Evolutionary conservation across 23 tunicate genomes (phyloP).

Genomic region (Trididemnum miniatum): DNA sequence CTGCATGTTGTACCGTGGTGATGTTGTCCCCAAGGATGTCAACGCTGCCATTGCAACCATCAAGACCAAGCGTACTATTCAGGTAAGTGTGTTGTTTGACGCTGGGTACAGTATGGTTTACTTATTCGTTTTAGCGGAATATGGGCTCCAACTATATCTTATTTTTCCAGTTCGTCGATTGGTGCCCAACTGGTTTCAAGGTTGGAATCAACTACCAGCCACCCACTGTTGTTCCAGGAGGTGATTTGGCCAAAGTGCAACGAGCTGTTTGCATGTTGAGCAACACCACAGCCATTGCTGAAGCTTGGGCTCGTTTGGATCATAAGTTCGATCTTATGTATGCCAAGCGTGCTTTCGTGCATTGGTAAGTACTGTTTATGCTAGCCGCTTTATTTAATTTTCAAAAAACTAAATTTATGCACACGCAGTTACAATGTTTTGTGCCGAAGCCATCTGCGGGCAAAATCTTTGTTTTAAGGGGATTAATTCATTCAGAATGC

Average conservation of each 20-base stretch:
- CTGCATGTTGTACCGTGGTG: constrained; percentile 99
- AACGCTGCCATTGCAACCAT: constrained; percentile 99
- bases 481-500: too few species aligned
- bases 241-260: constrained; percentile 85
- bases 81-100: too few species aligned
- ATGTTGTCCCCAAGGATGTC: constrained; percentile 99
- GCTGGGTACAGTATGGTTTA: too few species aligned
- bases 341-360: constrained; percentile 94
- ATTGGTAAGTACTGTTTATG: constrained; percentile 91
- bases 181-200: constrained; percentile 97
- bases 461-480: too few species aligned
- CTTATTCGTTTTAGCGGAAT: neutral
- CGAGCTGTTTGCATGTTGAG: constrained; percentile 92
- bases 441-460: too few species aligned
- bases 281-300: constrained; percentile 91
- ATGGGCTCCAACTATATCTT: neutral
- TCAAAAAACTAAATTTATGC: too few species aligned
- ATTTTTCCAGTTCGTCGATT: constrained; percentile 67
- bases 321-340: constrained; percentile 88
- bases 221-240: constrained; percentile 87
- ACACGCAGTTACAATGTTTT: too few species aligned
- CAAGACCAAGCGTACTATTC: constrained; percentile 97
- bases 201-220: constrained; percentile 94
- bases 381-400: too few species aligned
- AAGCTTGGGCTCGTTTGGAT: constrained; percentile 90